Percentiles rank a stretch among this genome's conserved stretches.
Evolutionary conservation across 2,113 vertebrate genomes (phyloP).

Genomic region (Circaetus cinerascens): DNA sequence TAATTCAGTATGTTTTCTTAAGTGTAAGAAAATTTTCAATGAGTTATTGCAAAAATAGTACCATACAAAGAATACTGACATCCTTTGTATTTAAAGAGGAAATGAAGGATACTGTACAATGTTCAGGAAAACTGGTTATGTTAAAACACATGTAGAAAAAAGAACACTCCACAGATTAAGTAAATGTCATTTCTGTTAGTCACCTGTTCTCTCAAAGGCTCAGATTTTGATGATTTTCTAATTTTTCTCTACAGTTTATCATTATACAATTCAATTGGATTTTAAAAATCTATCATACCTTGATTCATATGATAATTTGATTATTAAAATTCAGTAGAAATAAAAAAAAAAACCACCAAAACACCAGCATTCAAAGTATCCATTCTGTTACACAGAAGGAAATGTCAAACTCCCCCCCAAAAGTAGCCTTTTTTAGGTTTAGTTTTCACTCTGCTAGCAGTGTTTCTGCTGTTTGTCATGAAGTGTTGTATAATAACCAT

Average conservation of each 20-base stretch:
- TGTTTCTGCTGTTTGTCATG: neutral
- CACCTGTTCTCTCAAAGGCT: neutral
- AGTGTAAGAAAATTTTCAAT: neutral
- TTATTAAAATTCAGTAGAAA: neutral
- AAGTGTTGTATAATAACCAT: neutral
- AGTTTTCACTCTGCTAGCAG: neutral
- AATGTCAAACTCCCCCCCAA: neutral
- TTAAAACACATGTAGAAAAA: neutral
- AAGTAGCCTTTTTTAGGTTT: neutral
- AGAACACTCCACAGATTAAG: neutral
- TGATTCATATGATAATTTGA: neutral
- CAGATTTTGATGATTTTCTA: neutral
- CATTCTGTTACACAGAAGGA: neutral
- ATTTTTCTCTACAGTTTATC: neutral
- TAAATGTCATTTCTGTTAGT: neutral
- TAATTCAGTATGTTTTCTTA: neutral
- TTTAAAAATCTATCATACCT: neutral
- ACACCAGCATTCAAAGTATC: accelerated
- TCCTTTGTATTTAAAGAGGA: neutral
- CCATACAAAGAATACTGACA: neutral
- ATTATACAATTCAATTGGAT: neutral
- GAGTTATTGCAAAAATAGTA: neutral
- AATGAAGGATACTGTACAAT: neutral
- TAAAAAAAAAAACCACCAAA: neutral
- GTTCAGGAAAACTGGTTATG: neutral